phyloP scores from a whole-genome alignment of 2,113 vertebrate species.

The Shinisaurus crocodilurus region DNA sequence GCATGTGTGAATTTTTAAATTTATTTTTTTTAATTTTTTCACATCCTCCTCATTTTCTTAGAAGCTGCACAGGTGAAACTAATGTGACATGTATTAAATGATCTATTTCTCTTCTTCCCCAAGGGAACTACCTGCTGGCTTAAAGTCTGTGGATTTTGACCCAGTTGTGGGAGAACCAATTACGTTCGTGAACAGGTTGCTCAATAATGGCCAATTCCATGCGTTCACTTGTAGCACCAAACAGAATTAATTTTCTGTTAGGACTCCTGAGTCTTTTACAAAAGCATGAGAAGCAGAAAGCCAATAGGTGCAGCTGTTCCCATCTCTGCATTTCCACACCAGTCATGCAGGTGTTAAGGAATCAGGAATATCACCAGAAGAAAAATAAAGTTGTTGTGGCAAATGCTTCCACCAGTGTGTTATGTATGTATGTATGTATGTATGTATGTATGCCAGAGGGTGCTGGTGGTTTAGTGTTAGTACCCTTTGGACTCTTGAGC shows the following conservation, averaged over 20 bases:
- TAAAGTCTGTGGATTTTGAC: slow-evolving; percentile 40
- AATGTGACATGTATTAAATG: not conserved
- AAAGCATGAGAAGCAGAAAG: not conserved
- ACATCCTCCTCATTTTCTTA: not conserved
- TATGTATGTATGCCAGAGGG: too few relatives aligned
- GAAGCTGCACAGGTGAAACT: not conserved
- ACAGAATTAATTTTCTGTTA: slow-evolving; percentile 17
- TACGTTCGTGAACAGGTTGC: slow-evolving; percentile 33
- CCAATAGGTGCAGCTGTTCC: not conserved
- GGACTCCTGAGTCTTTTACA: not conserved
- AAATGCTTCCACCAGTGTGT: too few relatives aligned
- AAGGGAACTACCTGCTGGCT: slow-evolving; percentile 8
- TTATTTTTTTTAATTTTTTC: not conserved
- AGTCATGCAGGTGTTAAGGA: not conserved
- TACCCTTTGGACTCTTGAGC: too few relatives aligned
- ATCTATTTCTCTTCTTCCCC: slow-evolving; percentile 13
- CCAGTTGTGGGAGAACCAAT: slow-evolving; percentile 46
- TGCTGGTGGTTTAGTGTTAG: too few relatives aligned
- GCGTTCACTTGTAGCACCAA: slow-evolving; percentile 10
- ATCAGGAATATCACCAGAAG: not conserved
- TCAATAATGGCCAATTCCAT: slow-evolving; percentile 58
- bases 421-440: too few relatives aligned
- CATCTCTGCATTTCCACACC: not conserved
- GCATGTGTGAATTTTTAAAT: not conserved
- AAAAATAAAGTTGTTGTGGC: not conserved